Conservation (phyloP, 2,888 invertebrate species). For the Eupsilia transversa region DNA sequence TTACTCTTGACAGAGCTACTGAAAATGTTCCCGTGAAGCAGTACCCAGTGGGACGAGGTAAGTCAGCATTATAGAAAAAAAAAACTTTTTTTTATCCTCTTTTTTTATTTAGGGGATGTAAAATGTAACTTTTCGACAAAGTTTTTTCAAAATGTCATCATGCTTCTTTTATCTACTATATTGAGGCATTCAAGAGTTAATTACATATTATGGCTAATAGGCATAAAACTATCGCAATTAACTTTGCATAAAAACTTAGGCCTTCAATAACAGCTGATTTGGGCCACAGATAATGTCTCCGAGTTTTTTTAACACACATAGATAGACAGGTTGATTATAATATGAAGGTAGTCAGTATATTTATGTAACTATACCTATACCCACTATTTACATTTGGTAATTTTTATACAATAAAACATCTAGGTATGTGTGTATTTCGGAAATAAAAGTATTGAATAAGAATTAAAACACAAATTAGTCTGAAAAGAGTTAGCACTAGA, state of each 20-base stretch:
- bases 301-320: constrained; percentile 30
- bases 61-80: constrained; percentile 17
- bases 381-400: not conserved
- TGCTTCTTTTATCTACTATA: not conserved
- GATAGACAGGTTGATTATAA: constrained; percentile 53
- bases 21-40: constrained; percentile 72
- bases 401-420: constrained; percentile 5
- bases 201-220: not conserved
- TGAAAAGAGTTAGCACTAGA: not conserved
- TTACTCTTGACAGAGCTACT: constrained; percentile 69
- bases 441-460: not conserved
- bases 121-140: too few species aligned
- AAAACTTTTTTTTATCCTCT: too few species aligned
- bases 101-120: too few species aligned
- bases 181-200: not conserved
- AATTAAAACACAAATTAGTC: not conserved
- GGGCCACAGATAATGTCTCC: constrained; percentile 50
- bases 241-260: constrained; percentile 17
- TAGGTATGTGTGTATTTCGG: not conserved
- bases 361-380: not conserved
- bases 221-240: constrained; percentile 2
- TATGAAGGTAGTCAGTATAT: constrained; percentile 15
- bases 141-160: too few species aligned
- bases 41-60: constrained; percentile 48
- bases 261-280: constrained; percentile 44